These are phyloP conservation scores for Stomatorhinus ivindoensis DNA, from an alignment of 2,113 vertebrate species.

Conservation along the genomic window DNA sequence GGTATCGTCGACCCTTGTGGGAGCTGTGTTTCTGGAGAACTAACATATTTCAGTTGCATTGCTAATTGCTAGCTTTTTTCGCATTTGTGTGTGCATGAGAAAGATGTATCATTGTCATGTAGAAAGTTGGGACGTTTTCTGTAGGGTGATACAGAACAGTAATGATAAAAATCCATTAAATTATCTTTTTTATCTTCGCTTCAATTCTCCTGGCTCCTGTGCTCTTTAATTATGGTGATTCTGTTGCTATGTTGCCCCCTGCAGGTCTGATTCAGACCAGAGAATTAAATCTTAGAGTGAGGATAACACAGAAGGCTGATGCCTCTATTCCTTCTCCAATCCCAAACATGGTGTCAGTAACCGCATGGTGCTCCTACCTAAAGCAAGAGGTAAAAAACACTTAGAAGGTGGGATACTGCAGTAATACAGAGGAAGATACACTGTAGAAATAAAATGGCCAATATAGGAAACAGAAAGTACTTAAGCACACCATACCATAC, in stretches of 20 bases:
- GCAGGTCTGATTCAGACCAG: constrained; percentile 13
- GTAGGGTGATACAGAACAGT: neutral
- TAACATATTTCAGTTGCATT: neutral
- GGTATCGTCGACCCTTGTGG: neutral
- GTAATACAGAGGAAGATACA: neutral
- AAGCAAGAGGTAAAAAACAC: neutral
- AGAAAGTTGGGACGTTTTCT: neutral
- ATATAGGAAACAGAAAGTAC: neutral
- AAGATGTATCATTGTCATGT: neutral
- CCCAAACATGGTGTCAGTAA: neutral
- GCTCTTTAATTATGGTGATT: no score
- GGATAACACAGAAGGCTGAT: neutral
- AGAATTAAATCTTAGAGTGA: neutral
- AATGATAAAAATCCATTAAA: neutral
- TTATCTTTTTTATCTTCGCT: neutral
- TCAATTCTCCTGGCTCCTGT: neutral
- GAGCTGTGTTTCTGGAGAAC: neutral
- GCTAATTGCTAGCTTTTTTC: neutral
- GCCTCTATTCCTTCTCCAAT: neutral
- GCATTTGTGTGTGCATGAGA: neutral
- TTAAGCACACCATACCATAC: neutral
- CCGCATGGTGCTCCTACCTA: neutral
- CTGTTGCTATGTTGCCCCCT: neutral
- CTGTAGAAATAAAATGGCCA: neutral
- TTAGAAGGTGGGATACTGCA: neutral